Base-by-base conservation (phyloP, 2,113 vertebrate species). In the Pelodiscus sinensis region DNA sequence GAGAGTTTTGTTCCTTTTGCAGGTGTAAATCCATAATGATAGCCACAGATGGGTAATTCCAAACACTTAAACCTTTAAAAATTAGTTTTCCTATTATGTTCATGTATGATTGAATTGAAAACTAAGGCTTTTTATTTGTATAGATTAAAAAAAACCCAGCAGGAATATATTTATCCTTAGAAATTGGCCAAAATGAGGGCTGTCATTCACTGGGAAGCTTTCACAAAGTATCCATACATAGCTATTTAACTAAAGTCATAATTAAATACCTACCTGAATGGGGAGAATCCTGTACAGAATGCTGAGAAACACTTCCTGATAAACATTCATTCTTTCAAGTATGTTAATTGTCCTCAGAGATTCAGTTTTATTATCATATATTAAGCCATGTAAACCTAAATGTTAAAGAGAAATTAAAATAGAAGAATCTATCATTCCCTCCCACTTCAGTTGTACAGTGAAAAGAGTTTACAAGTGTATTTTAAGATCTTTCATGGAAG, bases 291-390 rank as follows among this genome's bases (percentile, higher is more conserved):
- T 98, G 97, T 99, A 99, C 84, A 99, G 98, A 94, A 99, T 95
- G 87, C 99, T 98, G 96, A 99, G 99, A 89, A 99, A 98, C 95
- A 99, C 99, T 95, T 99, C 99, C 94, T 99, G 99, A 98, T 99
- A 99, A 97, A 99, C 98, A 97, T 99, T 99, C 99, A 99, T 99
- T 94, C 99, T 98, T 95, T 99, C 98, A 86, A 99, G 98, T 96
- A 99, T 98, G 97, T 99, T 99, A 97, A 99, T 99, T 93, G 99
- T 99, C 97, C 98, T 98, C 98, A 98, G 98, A 94, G 99, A 99
- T 97, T 99, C 99, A 54, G 99, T 99, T 98, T 98, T 98, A 98
- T 99, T 99, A 97, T 99, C 99, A 97, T 99, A 98, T 96, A 99
- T 98, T 96, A 99, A 98, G 96, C 98, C 98, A 86, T 96, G 98